These are phyloP conservation scores for Dysdera silvatica DNA, from an alignment of 1,140 invertebrate species.

Conservation along the genomic window DNA sequence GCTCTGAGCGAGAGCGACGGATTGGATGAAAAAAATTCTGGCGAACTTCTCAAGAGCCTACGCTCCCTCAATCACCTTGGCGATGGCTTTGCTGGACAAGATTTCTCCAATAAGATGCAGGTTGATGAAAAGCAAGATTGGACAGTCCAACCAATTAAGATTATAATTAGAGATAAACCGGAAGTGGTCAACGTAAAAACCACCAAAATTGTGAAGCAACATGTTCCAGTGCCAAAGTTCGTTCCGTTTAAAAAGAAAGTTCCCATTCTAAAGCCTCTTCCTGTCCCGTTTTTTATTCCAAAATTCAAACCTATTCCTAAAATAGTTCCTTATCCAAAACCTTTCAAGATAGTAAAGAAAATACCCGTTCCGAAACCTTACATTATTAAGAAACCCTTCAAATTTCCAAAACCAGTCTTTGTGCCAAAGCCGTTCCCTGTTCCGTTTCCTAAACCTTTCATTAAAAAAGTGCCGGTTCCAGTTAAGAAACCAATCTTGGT, in stretches of 20 bases:
- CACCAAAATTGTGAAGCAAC: constrained; percentile 16
- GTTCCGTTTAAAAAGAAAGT: constrained; percentile 19
- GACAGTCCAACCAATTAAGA: constrained; percentile 23
- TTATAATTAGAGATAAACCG: constrained; percentile 22
- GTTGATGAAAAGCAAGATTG: constrained; percentile 18
- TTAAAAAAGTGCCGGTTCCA: constrained; percentile 14
- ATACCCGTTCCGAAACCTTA: constrained; percentile 21
- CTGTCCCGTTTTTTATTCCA: constrained; percentile 16
- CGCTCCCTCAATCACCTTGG: too few relatives aligned
- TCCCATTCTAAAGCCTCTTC: constrained; percentile 18
- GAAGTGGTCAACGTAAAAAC: constrained; percentile 11
- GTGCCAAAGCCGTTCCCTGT: constrained; percentile 24
- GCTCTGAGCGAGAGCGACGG: too few relatives aligned
- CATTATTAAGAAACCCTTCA: constrained; percentile 10
- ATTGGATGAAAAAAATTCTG: too few relatives aligned
- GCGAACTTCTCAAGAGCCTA: too few relatives aligned
- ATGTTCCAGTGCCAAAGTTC: constrained; percentile 10
- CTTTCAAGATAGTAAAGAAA: constrained; percentile 11
- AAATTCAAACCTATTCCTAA: constrained; percentile 18
- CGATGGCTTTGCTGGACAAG: too few relatives aligned
- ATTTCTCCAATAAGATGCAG: too few relatives aligned
- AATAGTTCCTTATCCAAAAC: constrained; percentile 8
- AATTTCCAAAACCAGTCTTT: constrained; percentile 8
- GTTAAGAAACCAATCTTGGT: constrained; percentile 10
- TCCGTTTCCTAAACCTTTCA: constrained; percentile 21